phyloP scores from a whole-genome alignment of 2,113 vertebrate genomes.

The Oreotrochilus melanogaster region DNA sequence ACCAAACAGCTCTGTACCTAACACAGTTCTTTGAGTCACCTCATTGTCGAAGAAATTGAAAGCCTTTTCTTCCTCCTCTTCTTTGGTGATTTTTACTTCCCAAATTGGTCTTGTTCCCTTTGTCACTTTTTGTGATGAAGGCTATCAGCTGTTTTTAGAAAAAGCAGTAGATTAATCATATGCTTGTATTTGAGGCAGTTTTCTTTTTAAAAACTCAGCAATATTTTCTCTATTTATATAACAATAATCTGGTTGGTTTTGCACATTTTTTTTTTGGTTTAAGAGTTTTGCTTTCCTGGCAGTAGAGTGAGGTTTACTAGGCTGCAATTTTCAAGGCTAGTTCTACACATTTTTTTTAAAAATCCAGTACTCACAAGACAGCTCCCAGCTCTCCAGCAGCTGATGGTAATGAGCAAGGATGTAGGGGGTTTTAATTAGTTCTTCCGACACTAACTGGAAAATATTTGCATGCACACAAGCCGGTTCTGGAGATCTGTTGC shows the following conservation, averaged over 20 bases:
- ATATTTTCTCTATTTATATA: background rate
- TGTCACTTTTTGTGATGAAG: slow-evolving; percentile 43
- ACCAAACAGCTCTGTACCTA: slow-evolving; percentile 13
- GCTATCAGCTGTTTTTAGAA: slow-evolving; percentile 46
- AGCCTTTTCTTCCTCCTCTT: slow-evolving; percentile 60
- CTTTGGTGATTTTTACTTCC: slow-evolving; percentile 61
- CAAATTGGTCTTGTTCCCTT: slow-evolving; percentile 65
- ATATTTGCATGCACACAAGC: slow-evolving; percentile 8
- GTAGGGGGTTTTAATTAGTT: slow-evolving; percentile 38
- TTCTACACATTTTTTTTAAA: background rate
- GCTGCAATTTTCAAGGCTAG: slow-evolving; percentile 4
- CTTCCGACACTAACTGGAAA: background rate
- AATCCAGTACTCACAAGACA: background rate
- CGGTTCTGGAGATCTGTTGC: background rate
- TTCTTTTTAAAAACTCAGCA: background rate
- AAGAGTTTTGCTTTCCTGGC: background rate
- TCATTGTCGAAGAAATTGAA: slow-evolving; percentile 57
- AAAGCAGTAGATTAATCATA: slow-evolving; percentile 14
- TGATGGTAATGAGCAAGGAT: slow-evolving; percentile 24
- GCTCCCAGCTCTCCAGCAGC: background rate
- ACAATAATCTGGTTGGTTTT: background rate
- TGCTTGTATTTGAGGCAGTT: background rate
- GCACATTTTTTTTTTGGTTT: background rate
- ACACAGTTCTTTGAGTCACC: slow-evolving; percentile 45
- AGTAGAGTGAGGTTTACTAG: background rate